Percentiles rank a stretch among this genome's conserved stretches.
Evolutionary conservation across 1,140 invertebrate species (phyloP).

Genomic region (Eulimnadia texana): DNA sequence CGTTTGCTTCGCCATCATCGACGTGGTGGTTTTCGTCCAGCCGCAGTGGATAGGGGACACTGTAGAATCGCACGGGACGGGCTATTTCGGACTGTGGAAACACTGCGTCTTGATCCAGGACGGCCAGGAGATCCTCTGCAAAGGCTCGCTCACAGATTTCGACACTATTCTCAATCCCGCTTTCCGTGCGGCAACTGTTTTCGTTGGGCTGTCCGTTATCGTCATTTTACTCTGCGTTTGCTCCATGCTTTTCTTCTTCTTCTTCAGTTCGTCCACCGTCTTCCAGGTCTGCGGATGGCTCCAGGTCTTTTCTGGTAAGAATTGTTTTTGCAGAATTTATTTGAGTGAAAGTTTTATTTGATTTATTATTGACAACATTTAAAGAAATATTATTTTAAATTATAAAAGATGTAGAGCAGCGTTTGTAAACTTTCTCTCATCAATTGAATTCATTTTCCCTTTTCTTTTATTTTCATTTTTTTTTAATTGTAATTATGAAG

Average conservation of each 20-base stretch:
- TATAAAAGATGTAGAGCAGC: no score
- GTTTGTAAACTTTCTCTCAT: neutral
- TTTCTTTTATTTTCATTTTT: neutral
- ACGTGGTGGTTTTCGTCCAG: constrained; percentile 83
- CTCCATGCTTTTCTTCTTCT: constrained; percentile 82
- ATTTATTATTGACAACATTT: no score
- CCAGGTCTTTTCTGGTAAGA: constrained; percentile 83
- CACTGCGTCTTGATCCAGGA: constrained; percentile 45
- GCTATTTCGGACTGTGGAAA: constrained; percentile 83
- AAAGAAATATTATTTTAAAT: no score
- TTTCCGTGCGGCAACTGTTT: constrained; percentile 63
- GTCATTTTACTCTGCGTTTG: constrained; percentile 70
- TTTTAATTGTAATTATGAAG: no score
- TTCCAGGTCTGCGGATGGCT: constrained; percentile 87
- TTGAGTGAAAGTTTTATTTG: no score
- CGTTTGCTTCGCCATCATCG: constrained; percentile 91
- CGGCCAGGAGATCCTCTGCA: constrained; percentile 45
- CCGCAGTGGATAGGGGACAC: constrained; percentile 81
- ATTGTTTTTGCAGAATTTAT: no score
- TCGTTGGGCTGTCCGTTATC: constrained; percentile 71
- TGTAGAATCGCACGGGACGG: constrained; percentile 63
- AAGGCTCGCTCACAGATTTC: constrained; percentile 68
- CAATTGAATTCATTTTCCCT: neutral
- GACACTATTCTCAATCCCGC: constrained; percentile 61
- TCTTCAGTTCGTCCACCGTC: constrained; percentile 82